These are phyloP conservation scores for Zootoca vivipara DNA, from an alignment of 2,113 vertebrate species.

Conservation along the genomic window DNA sequence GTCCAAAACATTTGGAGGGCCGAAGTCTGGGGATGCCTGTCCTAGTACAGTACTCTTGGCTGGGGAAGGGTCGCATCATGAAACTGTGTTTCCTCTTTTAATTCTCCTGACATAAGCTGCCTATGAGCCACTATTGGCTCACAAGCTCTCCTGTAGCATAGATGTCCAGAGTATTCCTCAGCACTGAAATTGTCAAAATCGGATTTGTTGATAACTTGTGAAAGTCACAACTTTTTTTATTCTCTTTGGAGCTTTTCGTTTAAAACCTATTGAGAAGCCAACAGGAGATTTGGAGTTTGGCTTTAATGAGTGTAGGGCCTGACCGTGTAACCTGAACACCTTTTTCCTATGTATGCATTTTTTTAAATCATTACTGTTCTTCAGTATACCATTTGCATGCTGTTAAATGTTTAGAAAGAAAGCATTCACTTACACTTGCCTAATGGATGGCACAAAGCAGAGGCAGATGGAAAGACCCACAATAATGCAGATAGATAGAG, in stretches of 20 bases:
- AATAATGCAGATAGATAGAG: conserved; percentile 46
- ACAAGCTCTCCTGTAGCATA: too few species aligned
- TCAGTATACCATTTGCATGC: accelerated
- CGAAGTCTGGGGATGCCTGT: too few species aligned
- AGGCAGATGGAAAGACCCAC: conserved; percentile 39
- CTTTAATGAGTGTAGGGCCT: not conserved
- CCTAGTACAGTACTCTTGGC: not conserved
- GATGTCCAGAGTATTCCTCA: not conserved
- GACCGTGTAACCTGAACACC: not conserved
- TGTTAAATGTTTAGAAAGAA: not conserved
- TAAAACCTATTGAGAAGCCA: not conserved
- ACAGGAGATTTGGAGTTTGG: not conserved
- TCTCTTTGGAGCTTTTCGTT: not conserved
- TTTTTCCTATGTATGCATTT: not conserved
- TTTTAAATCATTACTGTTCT: not conserved
- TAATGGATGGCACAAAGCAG: conserved; percentile 47
- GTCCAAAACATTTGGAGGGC: too few species aligned
- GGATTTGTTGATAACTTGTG: not conserved
- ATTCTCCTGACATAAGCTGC: not conserved
- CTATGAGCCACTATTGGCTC: not conserved
- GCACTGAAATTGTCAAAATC: not conserved
- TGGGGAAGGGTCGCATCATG: not conserved
- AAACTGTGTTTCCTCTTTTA: not conserved
- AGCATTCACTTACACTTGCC: conserved; percentile 70
- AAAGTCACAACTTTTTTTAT: not conserved